Conservation (phyloP, 1,140 invertebrate genomes). For the Drosophila pseudoobscura region DNA sequence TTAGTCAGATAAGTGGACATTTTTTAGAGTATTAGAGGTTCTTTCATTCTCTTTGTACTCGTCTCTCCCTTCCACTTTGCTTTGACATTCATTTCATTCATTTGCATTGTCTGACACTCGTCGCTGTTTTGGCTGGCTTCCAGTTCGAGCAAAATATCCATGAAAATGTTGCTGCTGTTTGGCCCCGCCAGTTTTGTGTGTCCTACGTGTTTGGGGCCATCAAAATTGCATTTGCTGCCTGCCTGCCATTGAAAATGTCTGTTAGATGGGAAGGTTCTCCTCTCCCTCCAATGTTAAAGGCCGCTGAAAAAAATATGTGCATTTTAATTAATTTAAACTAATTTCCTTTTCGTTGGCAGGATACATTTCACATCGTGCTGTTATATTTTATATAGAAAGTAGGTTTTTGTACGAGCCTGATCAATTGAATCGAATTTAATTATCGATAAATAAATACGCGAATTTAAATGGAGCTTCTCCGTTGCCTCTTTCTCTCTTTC, state of each 20-base stretch:
- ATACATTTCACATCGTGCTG: conserved; percentile 43
- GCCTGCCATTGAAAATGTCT: conserved; percentile 30
- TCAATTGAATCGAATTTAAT: conserved; percentile 49
- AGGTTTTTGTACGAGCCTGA: not conserved
- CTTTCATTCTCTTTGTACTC: not conserved
- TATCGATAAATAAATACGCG: conserved; percentile 49
- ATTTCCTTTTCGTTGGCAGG: conserved; percentile 57
- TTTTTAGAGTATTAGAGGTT: too few relatives aligned
- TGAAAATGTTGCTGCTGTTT: conserved; percentile 20
- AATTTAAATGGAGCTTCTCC: conserved; percentile 10
- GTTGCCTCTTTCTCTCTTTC: too few relatives aligned
- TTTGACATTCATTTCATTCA: conserved; percentile 49
- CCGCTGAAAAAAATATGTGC: conserved; percentile 4
- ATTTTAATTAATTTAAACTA: conserved; percentile 45
- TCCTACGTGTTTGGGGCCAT: conserved; percentile 39
- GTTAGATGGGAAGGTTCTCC: conserved; percentile 5
- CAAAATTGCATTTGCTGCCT: conserved; percentile 40
- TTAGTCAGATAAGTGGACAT: too few relatives aligned
- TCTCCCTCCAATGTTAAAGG: not conserved
- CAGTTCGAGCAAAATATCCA: conserved; percentile 52
- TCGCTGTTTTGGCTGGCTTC: conserved; percentile 50
- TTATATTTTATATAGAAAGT: too few relatives aligned
- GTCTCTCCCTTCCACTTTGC: conserved; percentile 23
- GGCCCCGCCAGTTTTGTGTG: conserved; percentile 13
- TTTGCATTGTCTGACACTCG: conserved; percentile 55